A percentile compares a stretch with the other conserved stretches of the same genome.
Conservation (phyloP, 1,140 invertebrate genomes). For the Aphelinus certus region DNA sequence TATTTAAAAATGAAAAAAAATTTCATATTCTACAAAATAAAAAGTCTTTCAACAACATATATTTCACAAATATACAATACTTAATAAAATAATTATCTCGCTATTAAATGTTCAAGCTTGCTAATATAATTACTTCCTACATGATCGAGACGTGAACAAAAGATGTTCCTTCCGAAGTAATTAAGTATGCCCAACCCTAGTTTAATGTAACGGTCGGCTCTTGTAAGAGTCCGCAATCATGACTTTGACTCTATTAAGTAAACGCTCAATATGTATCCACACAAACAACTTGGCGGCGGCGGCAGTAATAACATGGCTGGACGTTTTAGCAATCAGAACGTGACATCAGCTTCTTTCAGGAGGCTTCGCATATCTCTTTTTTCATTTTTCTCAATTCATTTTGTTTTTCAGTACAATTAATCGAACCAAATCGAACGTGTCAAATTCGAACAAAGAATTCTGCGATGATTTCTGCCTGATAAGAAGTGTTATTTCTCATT, state of each 20-base stretch:
- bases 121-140: constrained; percentile 2
- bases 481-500: not conserved
- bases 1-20: not conserved
- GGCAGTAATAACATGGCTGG: constrained; percentile 8
- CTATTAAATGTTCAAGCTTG: not conserved
- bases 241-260: constrained; percentile 6
- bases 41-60: constrained; percentile 12
- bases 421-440: not conserved
- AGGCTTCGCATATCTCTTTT: constrained; percentile 7
- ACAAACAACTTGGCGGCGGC: constrained; percentile 12
- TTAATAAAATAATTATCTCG: constrained; percentile 25
- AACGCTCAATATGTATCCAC: constrained; percentile 10
- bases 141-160: not conserved
- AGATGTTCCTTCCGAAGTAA: constrained; percentile 30
- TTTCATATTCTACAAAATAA: constrained; percentile 26
- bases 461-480: not conserved
- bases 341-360: constrained; percentile 14
- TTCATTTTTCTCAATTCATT: constrained; percentile 12
- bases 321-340: constrained; percentile 1
- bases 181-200: constrained; percentile 2
- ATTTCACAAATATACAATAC: constrained; percentile 34
- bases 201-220: not conserved
- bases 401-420: not conserved
- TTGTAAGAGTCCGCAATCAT: constrained; percentile 10
- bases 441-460: constrained; percentile 19